A percentile compares a stretch with the other conserved stretches of the same genome.
These are phyloP conservation scores for Drosophila robusta DNA, from an alignment of 2,888 invertebrate genomes.

Conservation along the genomic window DNA sequence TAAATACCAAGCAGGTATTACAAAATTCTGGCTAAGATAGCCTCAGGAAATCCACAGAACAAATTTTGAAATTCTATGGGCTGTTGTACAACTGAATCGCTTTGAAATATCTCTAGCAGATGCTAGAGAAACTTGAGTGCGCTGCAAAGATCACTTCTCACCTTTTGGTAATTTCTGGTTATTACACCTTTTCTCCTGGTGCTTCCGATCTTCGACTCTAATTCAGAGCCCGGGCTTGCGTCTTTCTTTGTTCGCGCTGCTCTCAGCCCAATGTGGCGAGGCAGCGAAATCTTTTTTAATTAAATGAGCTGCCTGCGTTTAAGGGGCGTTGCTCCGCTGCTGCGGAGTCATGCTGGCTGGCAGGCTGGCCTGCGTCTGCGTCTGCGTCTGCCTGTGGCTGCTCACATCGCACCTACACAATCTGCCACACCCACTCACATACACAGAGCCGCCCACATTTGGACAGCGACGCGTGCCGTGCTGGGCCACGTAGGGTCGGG, in stretches of 20 bases:
- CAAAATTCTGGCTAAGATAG: too few relatives aligned
- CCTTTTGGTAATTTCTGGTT: constrained; percentile 4
- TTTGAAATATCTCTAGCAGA: constrained; percentile 1
- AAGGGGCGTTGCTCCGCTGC: constrained; percentile 35
- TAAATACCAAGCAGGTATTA: too few relatives aligned
- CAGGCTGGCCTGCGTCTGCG: background rate
- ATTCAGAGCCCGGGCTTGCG: constrained; percentile 1
- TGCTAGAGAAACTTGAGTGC: background rate
- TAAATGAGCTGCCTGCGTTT: constrained; percentile 73
- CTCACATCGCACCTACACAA: constrained; percentile 69
- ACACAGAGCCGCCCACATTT: constrained; percentile 9
- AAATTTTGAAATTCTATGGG: too few relatives aligned
- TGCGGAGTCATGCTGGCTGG: constrained; percentile 61
- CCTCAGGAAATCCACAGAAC: too few relatives aligned
- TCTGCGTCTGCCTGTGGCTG: constrained; percentile 34
- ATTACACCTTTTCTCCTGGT: background rate
- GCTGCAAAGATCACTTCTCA: constrained; percentile 20
- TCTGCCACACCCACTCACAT: constrained; percentile 36
- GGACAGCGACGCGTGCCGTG: constrained; percentile 30
- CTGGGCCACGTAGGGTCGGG: constrained; percentile 16
- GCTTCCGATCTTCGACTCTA: constrained; percentile 10
- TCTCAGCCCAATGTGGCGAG: constrained; percentile 27
- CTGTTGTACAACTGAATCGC: background rate
- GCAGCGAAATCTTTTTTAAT: constrained; percentile 74
- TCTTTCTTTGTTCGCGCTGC: constrained; percentile 5